Evolutionary conservation across 2,797 vertebrate species (phyloP), one percentile per base, ranked within the genome.

Genomic region (Typhlichthys subterraneus): DNA sequence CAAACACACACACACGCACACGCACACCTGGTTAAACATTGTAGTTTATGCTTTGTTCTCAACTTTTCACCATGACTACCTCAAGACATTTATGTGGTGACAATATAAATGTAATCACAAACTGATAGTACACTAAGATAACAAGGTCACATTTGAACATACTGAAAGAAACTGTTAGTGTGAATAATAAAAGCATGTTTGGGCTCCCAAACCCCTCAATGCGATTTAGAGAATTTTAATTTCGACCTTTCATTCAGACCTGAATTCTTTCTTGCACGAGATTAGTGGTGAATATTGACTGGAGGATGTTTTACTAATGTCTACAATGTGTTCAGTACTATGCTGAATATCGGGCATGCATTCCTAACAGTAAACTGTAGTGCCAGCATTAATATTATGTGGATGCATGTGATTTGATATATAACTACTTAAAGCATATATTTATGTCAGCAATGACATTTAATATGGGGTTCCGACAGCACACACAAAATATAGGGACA

Each of bases 381-480:
- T 58, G 55, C 31, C 47, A 31, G 33, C 1, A 17, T 17, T 15
- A 15, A 7, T 42, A 1, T 33, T 12, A 15, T 12, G 14, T 33
- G 6, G 19, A 56, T 23, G 13, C 12, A 57, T 12, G 42, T 57
- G 29, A 19, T 19, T 13, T 13, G 5, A n/a, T 15, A 67, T 72
- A n/a, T 15, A 65, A 70, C 54, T 65, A 59, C 56, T 46, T 17
- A 29, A 59, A 53, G 13, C n/a, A 62, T 23, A 23, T 2, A 23
- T 23, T 23, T 23, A 23, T 51, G 59, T 66, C 60, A 72, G 54
- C 52, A 49, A n/a, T 68, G 57, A 29, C 38, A 76, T 81, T 73
- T 75, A 49, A 79, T 64, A 52, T n/a, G n/a, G 29, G 23, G 51
- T 50, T 65, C 13, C 63, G 33, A 53, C 17, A 0, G 1, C 33